Evolutionary conservation across 2,113 vertebrate species (phyloP).

Genomic region (Litocranius walleri): DNA sequence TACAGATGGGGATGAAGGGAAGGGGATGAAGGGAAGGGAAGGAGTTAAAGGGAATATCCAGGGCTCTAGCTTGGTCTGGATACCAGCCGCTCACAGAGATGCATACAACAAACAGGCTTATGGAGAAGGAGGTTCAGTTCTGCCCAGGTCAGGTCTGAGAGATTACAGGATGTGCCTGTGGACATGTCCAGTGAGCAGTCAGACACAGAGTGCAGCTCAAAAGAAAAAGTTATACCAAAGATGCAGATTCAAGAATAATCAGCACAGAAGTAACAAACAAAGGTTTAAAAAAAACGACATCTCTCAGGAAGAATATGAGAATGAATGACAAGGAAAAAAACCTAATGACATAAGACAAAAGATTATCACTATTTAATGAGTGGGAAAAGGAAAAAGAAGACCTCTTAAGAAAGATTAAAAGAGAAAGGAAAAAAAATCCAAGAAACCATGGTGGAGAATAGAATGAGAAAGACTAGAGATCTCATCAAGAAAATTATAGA

Average conservation of each 20-base stretch:
- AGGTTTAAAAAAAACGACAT: background rate
- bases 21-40: background rate
- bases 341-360: background rate
- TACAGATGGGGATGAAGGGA: background rate
- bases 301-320: background rate
- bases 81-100: background rate
- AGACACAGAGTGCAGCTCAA: background rate
- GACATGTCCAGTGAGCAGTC: background rate
- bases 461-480: background rate
- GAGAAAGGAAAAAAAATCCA: background rate
- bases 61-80: background rate
- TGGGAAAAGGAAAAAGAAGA: background rate
- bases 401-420: background rate
- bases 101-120: background rate
- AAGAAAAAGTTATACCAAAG: background rate
- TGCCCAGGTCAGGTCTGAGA: background rate
- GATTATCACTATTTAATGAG: background rate
- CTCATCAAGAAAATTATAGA: background rate
- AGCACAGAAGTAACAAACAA: background rate
- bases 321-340: background rate
- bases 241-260: background rate
- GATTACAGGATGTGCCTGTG: background rate
- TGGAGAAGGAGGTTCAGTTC: background rate
- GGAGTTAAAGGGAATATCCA: background rate
- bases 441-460: background rate